A percentile compares a stretch with the other conserved stretches of the same genome.
Conservation (phyloP, 2,797 vertebrate species). For the Bufotes viridis region DNA sequence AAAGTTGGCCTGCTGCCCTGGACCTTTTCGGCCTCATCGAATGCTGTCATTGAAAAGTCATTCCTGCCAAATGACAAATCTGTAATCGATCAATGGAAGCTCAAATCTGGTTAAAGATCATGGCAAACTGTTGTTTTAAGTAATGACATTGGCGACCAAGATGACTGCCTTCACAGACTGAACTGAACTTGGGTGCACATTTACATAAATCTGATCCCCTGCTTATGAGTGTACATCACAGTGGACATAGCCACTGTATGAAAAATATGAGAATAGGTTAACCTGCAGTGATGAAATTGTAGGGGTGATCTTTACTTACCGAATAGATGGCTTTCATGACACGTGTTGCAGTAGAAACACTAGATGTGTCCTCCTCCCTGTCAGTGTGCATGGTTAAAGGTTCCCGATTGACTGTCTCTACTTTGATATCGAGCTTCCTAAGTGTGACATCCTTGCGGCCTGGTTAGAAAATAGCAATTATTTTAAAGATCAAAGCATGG, state of each 20-base stretch:
- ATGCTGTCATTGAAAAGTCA: too few relatives aligned
- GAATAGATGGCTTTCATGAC: slow-evolving; percentile 98
- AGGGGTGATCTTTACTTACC: slow-evolving; percentile 72
- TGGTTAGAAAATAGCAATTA: slow-evolving; percentile 63
- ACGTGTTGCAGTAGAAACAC: slow-evolving; percentile 88
- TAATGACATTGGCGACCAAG: too few relatives aligned
- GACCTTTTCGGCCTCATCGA: too few relatives aligned
- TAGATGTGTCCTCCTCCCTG: slow-evolving; percentile 86
- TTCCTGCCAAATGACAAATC: too few relatives aligned
- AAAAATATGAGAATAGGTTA: not conserved
- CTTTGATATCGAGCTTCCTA: slow-evolving; percentile 94
- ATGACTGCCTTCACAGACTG: not conserved
- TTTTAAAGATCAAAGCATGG: not conserved
- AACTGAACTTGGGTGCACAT: not conserved
- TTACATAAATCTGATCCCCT: not conserved
- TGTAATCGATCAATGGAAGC: too few relatives aligned
- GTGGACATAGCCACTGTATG: not conserved
- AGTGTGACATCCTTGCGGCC: slow-evolving; percentile 91
- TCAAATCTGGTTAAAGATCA: too few relatives aligned
- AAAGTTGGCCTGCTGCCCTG: too few relatives aligned
- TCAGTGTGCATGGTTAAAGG: slow-evolving; percentile 81
- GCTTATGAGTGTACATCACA: not conserved
- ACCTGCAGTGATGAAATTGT: too few relatives aligned
- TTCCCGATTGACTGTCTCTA: slow-evolving; percentile 95
- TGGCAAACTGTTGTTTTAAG: too few relatives aligned